Conservation (phyloP, 2,888 invertebrate genomes). For the Deroplatys truncata region DNA sequence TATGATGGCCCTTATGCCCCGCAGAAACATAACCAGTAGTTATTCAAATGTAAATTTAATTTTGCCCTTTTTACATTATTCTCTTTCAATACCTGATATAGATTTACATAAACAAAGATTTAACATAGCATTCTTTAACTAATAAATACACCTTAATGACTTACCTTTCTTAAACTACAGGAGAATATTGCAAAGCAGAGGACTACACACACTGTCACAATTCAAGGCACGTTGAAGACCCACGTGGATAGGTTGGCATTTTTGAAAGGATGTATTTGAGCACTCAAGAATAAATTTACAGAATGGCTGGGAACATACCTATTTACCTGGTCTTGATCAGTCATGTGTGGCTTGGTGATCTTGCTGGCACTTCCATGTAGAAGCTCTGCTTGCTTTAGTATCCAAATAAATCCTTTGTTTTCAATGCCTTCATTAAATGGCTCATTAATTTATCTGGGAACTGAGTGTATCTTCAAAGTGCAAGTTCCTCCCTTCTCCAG, state of each 20-base stretch:
- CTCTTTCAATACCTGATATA: neutral
- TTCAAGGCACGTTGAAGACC: conserved; percentile 6
- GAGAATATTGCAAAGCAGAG: neutral
- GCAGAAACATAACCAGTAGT: neutral
- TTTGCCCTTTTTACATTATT: neutral
- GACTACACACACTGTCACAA: neutral
- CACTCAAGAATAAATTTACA: neutral
- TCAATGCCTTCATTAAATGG: neutral
- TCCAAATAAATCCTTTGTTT: conserved; percentile 8
- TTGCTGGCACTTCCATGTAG: neutral
- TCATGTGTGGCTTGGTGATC: neutral
- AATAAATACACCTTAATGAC: neutral
- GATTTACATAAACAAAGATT: neutral
- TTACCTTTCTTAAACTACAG: neutral
- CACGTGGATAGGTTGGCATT: neutral
- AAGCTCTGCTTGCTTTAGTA: neutral
- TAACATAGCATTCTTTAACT: neutral
- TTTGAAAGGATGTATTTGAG: conserved; percentile 3
- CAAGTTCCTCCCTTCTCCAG: neutral
- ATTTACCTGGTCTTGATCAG: neutral
- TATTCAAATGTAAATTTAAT: neutral
- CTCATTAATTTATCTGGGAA: neutral
- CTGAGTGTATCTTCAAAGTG: conserved; percentile 10
- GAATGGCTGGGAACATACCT: neutral
- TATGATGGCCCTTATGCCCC: neutral